These are phyloP conservation scores for Cetonia aurata DNA, from an alignment of 2,888 invertebrate genomes.

Conservation along the genomic window DNA sequence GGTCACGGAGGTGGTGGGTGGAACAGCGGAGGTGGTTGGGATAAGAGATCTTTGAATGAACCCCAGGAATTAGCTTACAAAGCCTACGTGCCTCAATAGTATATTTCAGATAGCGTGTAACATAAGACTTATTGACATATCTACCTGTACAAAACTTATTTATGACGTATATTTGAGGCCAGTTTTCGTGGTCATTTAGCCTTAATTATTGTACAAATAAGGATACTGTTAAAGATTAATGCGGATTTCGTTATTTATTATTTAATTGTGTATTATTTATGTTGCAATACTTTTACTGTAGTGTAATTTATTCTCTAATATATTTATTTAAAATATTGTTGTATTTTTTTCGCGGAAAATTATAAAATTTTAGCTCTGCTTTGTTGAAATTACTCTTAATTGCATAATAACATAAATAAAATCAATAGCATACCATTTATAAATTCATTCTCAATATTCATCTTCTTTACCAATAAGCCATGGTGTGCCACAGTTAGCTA, in stretches of 20 bases:
- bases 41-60: conserved; percentile 74
- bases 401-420: too few relatives aligned
- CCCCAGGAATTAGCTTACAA: conserved; percentile 81
- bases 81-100: conserved; percentile 69
- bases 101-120: conserved; percentile 8
- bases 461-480: too few relatives aligned
- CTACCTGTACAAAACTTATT: conserved; percentile 40
- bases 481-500: too few relatives aligned
- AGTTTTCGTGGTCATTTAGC: conserved; percentile 52
- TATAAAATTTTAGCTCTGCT: too few relatives aligned
- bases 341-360: neutral
- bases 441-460: too few relatives aligned
- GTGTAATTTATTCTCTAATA: conserved; percentile 38
- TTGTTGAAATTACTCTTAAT: too few relatives aligned
- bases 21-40: conserved; percentile 72
- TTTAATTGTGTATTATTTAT: neutral
- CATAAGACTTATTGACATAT: conserved; percentile 6
- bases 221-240: neutral
- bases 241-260: conserved; percentile 28
- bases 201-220: conserved; percentile 34
- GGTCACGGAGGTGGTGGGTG: conserved; percentile 69
- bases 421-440: too few relatives aligned
- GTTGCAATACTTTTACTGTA: conserved; percentile 25
- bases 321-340: conserved; percentile 4
- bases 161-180: conserved; percentile 44